phyloP scores from a whole-genome alignment of 2,888 invertebrate genomes.

The Mechanitis messenoides region DNA sequence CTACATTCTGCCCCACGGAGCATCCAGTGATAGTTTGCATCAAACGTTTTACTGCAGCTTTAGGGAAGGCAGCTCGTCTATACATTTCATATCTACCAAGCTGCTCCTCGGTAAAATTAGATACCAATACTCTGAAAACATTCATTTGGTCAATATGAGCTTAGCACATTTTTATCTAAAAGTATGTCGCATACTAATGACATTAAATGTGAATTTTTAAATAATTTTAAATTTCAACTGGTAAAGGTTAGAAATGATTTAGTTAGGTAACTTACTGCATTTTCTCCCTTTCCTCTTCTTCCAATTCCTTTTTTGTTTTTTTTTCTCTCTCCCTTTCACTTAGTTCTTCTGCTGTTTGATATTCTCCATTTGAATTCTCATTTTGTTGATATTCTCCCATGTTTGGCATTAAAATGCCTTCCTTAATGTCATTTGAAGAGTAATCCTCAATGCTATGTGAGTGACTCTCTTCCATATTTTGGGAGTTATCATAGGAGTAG shows the following conservation, averaged over 20 bases:
- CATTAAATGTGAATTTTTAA: too few species aligned
- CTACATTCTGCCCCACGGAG: constrained; percentile 98
- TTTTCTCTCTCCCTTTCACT: constrained; percentile 80
- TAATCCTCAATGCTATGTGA: constrained; percentile 41
- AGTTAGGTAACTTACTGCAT: constrained; percentile 86
- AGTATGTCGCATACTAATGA: too few species aligned
- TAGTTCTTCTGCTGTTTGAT: constrained; percentile 62
- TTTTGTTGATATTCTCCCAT: constrained; percentile 54
- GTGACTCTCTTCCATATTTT: constrained; percentile 40
- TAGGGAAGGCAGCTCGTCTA: constrained; percentile 96
- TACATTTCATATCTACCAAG: constrained; percentile 99
- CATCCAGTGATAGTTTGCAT: constrained; percentile 99
- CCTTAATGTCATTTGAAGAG: constrained; percentile 36
- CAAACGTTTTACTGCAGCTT: constrained; percentile 96
- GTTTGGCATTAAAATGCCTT: constrained; percentile 43
- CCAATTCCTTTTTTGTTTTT: constrained; percentile 87
- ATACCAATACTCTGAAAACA: constrained; percentile 90
- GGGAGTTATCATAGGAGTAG: constrained; percentile 55
- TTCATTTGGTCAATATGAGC: too few species aligned
- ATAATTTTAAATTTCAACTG: too few species aligned
- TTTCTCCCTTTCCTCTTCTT: constrained; percentile 95
- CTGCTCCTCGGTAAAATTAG: constrained; percentile 99
- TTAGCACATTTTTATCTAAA: too few species aligned
- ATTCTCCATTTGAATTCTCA: constrained; percentile 49
- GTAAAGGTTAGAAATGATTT: too few species aligned